Conservation (phyloP, 2,113 vertebrate species). For the Capricornis sumatraensis region DNA sequence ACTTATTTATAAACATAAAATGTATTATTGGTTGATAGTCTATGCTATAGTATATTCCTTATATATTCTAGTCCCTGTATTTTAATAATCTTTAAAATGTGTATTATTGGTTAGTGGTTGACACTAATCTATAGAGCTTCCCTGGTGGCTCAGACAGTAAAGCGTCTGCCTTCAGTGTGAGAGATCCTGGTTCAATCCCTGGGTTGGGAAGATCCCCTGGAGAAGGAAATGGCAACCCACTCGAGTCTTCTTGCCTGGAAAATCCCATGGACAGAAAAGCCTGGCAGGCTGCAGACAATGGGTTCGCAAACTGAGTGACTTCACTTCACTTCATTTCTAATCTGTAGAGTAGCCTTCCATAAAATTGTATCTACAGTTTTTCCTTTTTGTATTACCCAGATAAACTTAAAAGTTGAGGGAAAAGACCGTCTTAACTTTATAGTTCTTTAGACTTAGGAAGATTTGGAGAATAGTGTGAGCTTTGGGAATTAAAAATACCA, state of each 20-base stretch:
- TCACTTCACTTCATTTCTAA: not conserved
- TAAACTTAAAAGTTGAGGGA: not conserved
- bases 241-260: not conserved
- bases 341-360: not conserved
- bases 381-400: not conserved
- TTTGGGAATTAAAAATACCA: not conserved
- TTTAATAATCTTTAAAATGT: not conserved
- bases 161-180: not conserved
- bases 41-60: not conserved
- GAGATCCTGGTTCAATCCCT: not conserved
- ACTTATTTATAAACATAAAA: slow-evolving; percentile 7
- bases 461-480: not conserved
- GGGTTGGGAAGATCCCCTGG: not conserved
- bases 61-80: not conserved
- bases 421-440: not conserved
- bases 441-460: not conserved
- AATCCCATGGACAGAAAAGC: not conserved
- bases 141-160: not conserved
- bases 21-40: not conserved
- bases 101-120: not conserved
- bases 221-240: not conserved
- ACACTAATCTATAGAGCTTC: not conserved
- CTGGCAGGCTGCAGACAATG: not conserved
- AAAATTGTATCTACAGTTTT: not conserved
- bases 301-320: not conserved